Evolutionary conservation across 2,113 vertebrate genomes (phyloP).

Genomic region (Ifrita kowaldi): DNA sequence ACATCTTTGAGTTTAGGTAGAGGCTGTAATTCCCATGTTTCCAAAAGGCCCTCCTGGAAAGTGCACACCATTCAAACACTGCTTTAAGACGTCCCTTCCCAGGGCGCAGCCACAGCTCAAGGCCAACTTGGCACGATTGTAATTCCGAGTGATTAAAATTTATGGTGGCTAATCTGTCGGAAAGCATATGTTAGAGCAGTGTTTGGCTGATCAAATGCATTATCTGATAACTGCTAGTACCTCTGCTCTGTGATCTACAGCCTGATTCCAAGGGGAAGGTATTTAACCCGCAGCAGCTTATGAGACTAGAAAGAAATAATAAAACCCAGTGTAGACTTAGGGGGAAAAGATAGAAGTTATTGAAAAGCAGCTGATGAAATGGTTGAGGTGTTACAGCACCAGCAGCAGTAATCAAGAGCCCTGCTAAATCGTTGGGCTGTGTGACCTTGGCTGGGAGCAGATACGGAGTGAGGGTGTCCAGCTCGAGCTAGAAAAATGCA

Average conservation of each 20-base stretch:
- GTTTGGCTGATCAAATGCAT: not conserved
- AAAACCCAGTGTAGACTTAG: not conserved
- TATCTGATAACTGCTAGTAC: not conserved
- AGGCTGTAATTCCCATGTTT: not conserved
- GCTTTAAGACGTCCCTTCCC: not conserved
- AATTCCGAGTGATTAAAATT: not conserved
- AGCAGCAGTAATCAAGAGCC: not conserved
- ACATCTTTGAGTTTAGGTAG: not conserved
- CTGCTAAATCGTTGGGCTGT: accelerated
- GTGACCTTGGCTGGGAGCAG: not conserved
- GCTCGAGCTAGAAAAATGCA: not conserved
- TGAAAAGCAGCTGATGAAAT: not conserved
- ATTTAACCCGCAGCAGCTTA: not conserved
- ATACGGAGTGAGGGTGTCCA: not conserved
- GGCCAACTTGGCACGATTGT: not conserved
- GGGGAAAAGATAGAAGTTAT: not conserved
- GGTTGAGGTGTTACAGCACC: not conserved
- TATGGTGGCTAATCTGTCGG: not conserved
- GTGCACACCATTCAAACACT: accelerated
- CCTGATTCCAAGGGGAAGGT: not conserved
- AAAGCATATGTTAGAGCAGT: not conserved
- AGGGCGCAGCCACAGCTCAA: not conserved
- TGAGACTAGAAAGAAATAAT: not conserved
- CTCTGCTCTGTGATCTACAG: not conserved
- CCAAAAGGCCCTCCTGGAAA: not conserved